A percentile compares a stretch with the other conserved stretches of the same genome.
Evolutionary conservation across 2,113 vertebrate species (phyloP).

Genomic region (Oncorhynchus nerka): DNA sequence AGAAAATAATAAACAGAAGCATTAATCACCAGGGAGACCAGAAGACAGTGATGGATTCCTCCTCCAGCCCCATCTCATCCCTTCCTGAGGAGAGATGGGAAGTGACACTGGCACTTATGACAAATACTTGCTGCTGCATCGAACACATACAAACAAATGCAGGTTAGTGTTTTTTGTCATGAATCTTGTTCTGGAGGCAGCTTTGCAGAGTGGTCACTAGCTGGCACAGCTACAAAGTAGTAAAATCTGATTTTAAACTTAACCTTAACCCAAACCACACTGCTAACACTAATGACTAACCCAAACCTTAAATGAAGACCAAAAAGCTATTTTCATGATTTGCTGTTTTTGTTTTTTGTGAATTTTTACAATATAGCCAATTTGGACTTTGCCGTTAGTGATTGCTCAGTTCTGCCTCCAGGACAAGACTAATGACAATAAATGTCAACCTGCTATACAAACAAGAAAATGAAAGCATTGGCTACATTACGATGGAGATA

Average conservation of each 20-base stretch:
- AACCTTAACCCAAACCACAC: no score
- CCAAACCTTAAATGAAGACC: no score
- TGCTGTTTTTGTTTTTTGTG: no score
- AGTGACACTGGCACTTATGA: slow-evolving; percentile 55
- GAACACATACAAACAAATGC: slow-evolving; percentile 1
- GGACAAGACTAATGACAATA: no score
- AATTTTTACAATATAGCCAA: background rate
- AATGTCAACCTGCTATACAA: background rate
- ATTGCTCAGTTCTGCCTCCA: no score
- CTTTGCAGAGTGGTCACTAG: no score
- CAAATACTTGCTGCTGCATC: slow-evolving; percentile 45
- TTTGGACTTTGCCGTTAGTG: no score
- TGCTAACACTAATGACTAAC: no score
- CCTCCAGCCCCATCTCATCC: slow-evolving; percentile 33
- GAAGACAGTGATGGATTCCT: slow-evolving; percentile 68
- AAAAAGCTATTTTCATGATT: no score
- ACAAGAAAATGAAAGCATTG: slow-evolving; percentile 37
- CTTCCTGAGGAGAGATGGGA: slow-evolving; percentile 55
- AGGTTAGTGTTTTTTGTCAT: background rate
- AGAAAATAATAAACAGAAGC: slow-evolving; percentile 70
- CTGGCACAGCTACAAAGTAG: no score
- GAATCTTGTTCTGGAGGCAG: no score
- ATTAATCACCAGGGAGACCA: slow-evolving; percentile 64
- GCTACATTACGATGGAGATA: slow-evolving; percentile 36
- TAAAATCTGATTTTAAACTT: no score